Percentiles rank a stretch among this genome's conserved stretches.
Evolutionary conservation across 2,888 invertebrate genomes (phyloP).

Genomic region (Lissonota sp.): DNA sequence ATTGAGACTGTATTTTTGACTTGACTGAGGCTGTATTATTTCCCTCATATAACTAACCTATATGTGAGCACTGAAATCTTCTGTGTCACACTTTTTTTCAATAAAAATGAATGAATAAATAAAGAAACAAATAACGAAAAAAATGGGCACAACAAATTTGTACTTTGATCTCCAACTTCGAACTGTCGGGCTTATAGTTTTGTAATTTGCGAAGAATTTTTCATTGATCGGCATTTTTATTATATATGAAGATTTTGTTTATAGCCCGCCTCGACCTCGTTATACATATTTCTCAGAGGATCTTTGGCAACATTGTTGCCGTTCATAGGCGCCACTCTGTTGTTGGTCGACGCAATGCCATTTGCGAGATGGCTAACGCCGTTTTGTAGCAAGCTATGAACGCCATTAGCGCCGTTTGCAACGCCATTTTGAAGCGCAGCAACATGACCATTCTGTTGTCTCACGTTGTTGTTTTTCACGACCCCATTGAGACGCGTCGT

Average conservation of each 20-base stretch:
- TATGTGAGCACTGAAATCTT: no score
- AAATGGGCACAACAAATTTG: conserved; percentile 4
- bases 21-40: no score
- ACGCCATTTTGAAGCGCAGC: conserved; percentile 75
- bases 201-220: conserved; percentile 1
- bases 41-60: no score
- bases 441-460: conserved; percentile 72
- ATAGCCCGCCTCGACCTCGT: conserved; percentile 82
- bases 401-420: conserved; percentile 72
- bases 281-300: conserved; percentile 82
- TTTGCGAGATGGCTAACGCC: conserved; percentile 76
- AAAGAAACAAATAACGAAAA: not conserved
- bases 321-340: conserved; percentile 75
- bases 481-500: conserved; percentile 78
- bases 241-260: conserved; percentile 79
- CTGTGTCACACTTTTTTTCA: not conserved
- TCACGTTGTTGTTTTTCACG: conserved; percentile 79
- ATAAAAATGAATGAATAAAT: not conserved
- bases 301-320: conserved; percentile 69
- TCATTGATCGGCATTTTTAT: conserved; percentile 26
- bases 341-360: conserved; percentile 72
- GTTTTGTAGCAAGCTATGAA: conserved; percentile 75
- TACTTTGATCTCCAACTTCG: conserved; percentile 13
- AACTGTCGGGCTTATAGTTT: not conserved
- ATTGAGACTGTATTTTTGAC: no score